phyloP scores from a whole-genome alignment of 1,140 invertebrate genomes.

The Scaptomyza montana region DNA sequence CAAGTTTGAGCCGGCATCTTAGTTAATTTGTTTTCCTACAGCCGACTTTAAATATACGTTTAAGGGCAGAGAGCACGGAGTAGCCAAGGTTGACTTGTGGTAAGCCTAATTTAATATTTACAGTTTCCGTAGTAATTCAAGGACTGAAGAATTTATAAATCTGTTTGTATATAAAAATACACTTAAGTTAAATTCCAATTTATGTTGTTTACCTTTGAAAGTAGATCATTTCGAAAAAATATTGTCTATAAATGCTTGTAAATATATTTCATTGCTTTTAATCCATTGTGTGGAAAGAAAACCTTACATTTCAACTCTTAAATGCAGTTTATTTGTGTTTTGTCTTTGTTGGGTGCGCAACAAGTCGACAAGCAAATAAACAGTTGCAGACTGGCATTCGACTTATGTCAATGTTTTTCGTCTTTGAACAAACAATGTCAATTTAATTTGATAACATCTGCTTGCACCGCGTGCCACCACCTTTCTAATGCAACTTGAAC shows the following conservation, averaged over 20 bases:
- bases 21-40: constrained; percentile 33
- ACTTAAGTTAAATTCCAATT: not conserved
- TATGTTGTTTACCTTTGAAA: not conserved
- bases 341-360: not conserved
- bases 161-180: not conserved
- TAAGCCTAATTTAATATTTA: constrained; percentile 27
- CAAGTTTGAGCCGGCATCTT: constrained; percentile 27
- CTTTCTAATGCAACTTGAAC: not conserved
- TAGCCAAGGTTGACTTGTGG: constrained; percentile 2
- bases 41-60: constrained; percentile 36
- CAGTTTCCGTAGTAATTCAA: not conserved
- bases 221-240: not conserved
- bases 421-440: constrained; percentile 16
- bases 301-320: not conserved
- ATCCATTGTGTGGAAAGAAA: too few relatives aligned
- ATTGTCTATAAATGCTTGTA: too few relatives aligned
- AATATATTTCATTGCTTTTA: not conserved
- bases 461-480: constrained; percentile 6
- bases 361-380: constrained; percentile 3
- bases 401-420: not conserved
- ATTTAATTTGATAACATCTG: constrained; percentile 15
- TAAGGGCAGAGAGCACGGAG: not conserved
- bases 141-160: too few relatives aligned
- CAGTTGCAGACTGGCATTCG: not conserved
- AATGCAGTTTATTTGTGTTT: constrained; percentile 1